Percentiles rank a stretch among this genome's conserved stretches.
Evolutionary conservation across 2,113 vertebrate species (phyloP).

Genomic region (Erpornis zantholeuca): DNA sequence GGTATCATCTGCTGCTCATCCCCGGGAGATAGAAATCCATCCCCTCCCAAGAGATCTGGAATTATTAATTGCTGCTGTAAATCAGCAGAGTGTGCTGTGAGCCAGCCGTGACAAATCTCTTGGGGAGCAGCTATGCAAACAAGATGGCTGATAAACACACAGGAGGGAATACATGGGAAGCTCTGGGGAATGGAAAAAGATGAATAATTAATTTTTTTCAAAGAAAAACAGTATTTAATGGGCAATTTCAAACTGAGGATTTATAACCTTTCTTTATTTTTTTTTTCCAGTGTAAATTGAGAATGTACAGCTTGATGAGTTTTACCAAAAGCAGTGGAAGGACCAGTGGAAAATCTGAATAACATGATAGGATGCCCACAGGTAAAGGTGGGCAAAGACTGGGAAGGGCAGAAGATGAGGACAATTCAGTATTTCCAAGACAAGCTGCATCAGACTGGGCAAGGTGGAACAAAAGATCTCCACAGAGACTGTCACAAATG

Average conservation of each 20-base stretch:
- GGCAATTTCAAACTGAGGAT: neutral
- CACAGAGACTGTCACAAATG: neutral
- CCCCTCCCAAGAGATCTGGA: conserved; percentile 4
- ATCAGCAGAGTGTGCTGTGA: conserved; percentile 50
- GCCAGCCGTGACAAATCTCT: neutral
- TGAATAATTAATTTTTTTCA: neutral
- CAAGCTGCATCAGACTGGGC: neutral
- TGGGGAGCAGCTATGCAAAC: conserved; percentile 1
- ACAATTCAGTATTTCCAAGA: neutral
- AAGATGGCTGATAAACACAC: conserved; percentile 28
- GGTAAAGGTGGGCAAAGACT: neutral
- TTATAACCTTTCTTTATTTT: neutral
- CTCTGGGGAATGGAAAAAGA: neutral
- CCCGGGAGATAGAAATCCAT: neutral
- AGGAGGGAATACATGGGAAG: neutral
- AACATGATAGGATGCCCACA: neutral
- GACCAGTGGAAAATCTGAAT: neutral
- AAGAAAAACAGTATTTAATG: neutral
- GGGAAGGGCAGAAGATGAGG: neutral
- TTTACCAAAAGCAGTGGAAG: neutral
- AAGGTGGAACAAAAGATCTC: neutral
- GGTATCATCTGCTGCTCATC: neutral
- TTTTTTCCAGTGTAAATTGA: neutral
- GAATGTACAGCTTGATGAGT: neutral
- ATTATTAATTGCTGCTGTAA: conserved; percentile 30